Evolutionary conservation across 2,888 invertebrate genomes (phyloP).

Genomic region (Agonum fuliginosum): DNA sequence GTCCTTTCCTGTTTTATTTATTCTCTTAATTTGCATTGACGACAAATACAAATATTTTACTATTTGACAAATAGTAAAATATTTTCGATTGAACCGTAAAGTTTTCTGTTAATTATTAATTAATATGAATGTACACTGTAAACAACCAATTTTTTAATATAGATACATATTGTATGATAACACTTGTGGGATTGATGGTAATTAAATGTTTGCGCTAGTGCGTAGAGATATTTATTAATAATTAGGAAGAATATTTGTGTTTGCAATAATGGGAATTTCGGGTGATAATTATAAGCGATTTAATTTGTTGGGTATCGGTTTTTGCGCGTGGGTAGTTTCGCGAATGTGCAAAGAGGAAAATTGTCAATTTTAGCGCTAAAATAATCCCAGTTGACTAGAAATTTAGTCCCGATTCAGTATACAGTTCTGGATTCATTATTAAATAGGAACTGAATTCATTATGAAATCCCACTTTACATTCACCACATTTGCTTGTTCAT

Average conservation of each 20-base stretch:
- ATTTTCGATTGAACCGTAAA: too few species aligned
- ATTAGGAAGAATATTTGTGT: slow-evolving; percentile 32
- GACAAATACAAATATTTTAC: too few species aligned
- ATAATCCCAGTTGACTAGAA: slow-evolving; percentile 48
- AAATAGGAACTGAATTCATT: slow-evolving; percentile 54
- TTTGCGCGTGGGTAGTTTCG: slow-evolving; percentile 22
- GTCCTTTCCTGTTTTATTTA: too few species aligned
- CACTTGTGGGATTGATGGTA: not conserved
- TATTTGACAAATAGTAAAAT: too few species aligned
- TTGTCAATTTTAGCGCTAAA: slow-evolving; percentile 46
- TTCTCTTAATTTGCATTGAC: too few species aligned
- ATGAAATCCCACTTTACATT: slow-evolving; percentile 54
- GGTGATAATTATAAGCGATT: slow-evolving; percentile 21
- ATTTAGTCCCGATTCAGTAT: slow-evolving; percentile 42
- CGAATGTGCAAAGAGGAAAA: slow-evolving; percentile 40
- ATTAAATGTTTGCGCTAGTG: not conserved
- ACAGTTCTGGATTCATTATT: slow-evolving; percentile 52
- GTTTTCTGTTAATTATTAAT: too few species aligned
- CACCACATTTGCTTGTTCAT: slow-evolving; percentile 51
- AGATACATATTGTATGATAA: too few species aligned
- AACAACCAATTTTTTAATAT: too few species aligned
- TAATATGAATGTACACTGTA: too few species aligned
- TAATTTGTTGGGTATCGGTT: slow-evolving; percentile 38
- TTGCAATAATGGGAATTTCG: slow-evolving; percentile 17
- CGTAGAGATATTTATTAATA: slow-evolving; percentile 12